Evolutionary conservation across 1,140 invertebrate genomes (phyloP).

Genomic region (Cheumatopsyche charites): DNA sequence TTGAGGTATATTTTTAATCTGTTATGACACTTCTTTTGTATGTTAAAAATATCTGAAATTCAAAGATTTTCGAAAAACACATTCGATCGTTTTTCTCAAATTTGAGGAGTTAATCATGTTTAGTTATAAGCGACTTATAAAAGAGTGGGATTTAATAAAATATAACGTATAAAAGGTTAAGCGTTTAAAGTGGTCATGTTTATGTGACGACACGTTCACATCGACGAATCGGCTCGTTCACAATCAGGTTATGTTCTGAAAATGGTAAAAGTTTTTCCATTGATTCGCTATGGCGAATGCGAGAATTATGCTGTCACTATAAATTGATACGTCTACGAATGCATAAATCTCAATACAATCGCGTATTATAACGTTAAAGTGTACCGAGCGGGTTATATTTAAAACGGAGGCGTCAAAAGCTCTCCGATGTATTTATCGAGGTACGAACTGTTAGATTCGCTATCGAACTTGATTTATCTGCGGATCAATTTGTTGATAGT

Average conservation of each 20-base stretch:
- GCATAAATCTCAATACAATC: conserved; percentile 12
- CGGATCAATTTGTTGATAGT: no score
- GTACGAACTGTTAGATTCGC: neutral
- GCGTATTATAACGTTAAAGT: neutral
- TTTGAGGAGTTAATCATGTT: no score
- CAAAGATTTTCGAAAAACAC: no score
- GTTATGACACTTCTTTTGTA: no score
- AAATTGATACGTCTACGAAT: conserved; percentile 17
- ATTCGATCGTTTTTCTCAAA: no score
- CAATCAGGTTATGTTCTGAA: neutral
- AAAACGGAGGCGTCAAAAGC: neutral
- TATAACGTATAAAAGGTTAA: conserved; percentile 11
- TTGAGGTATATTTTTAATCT: no score
- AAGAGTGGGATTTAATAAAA: conserved; percentile 3
- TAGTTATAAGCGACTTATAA: no score
- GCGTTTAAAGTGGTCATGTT: conserved; percentile 4
- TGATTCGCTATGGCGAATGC: conserved; percentile 13
- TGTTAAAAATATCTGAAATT: no score
- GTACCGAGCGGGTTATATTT: neutral
- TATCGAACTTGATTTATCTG: neutral
- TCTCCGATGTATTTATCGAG: neutral
- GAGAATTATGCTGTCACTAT: conserved; percentile 15
- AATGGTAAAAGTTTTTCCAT: conserved; percentile 13
- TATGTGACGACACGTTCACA: no score
- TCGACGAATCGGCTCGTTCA: no score